phyloP scores from a whole-genome alignment of 2,113 vertebrate species.

The Sinosuthora webbiana region DNA sequence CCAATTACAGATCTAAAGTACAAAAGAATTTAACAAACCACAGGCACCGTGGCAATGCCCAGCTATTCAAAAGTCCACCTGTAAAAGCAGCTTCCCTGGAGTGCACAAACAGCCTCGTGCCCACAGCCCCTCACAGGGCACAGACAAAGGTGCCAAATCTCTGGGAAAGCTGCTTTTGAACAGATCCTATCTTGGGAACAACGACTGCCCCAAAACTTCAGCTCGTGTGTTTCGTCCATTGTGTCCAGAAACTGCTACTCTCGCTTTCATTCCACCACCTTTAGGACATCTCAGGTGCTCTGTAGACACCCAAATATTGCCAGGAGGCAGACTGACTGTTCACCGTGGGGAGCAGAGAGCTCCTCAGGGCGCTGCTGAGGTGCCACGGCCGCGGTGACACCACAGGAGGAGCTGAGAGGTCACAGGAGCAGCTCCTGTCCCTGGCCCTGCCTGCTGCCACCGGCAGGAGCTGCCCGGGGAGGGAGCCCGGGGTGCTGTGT shows the following conservation, averaged over 20 bases:
- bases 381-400: not conserved
- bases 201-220: not conserved
- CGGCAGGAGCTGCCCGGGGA: not conserved
- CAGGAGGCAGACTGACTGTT: not conserved
- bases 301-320: not conserved
- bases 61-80: not conserved
- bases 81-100: not conserved
- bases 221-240: not conserved
- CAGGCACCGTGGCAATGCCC: not conserved
- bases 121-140: not conserved
- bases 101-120: not conserved
- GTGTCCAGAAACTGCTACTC: not conserved
- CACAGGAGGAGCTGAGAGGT: not conserved
- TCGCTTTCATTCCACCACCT: not conserved
- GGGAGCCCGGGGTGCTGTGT: not conserved
- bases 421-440: not conserved
- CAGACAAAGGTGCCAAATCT: not conserved
- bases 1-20: not conserved
- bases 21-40: not conserved
- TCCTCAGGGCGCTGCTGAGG: not conserved
- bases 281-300: not conserved
- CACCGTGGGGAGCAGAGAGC: not conserved
- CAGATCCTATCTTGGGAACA: not conserved
- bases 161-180: not conserved
- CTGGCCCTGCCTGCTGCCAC: not conserved